Evolutionary conservation across 2,797 vertebrate species (phyloP).

Genomic region (Discoglossus pictus): DNA sequence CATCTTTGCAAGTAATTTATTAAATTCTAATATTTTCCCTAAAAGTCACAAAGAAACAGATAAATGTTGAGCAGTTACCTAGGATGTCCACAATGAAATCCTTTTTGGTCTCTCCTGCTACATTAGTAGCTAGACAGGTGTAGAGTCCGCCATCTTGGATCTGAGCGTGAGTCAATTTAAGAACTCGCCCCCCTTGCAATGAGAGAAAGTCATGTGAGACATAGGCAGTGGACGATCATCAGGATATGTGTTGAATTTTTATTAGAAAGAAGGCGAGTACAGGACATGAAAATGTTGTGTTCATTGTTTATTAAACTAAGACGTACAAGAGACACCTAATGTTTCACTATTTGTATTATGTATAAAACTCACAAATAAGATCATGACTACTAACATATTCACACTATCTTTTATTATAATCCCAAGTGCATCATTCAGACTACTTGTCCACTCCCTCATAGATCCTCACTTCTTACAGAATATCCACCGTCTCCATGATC

Average conservation of each 20-base stretch:
- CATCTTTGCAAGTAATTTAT: no score
- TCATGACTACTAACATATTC: no score
- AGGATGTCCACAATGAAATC: constrained; percentile 82
- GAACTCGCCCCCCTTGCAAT: constrained; percentile 66
- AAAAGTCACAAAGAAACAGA: neutral
- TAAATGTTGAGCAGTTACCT: constrained; percentile 65
- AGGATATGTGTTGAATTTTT: neutral
- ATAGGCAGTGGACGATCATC: neutral
- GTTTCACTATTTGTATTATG: no score
- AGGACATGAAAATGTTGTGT: neutral
- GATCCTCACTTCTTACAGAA: no score
- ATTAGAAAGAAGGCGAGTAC: neutral
- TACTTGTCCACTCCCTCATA: no score
- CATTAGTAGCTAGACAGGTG: constrained; percentile 84
- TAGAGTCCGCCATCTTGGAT: constrained; percentile 81
- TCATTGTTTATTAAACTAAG: no score
- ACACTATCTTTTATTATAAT: no score
- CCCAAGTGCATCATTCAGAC: no score
- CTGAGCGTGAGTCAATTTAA: constrained; percentile 53
- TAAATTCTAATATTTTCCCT: no score
- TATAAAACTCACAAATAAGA: no score
- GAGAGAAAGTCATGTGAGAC: rapidly evolving
- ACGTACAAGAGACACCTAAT: no score
- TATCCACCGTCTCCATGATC: no score
- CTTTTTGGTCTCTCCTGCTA: constrained; percentile 81